Percentiles rank a stretch among this genome's conserved stretches.
These are phyloP conservation scores for Bombus difficillimus DNA, from an alignment of 1,140 invertebrate genomes.

Conservation along the genomic window DNA sequence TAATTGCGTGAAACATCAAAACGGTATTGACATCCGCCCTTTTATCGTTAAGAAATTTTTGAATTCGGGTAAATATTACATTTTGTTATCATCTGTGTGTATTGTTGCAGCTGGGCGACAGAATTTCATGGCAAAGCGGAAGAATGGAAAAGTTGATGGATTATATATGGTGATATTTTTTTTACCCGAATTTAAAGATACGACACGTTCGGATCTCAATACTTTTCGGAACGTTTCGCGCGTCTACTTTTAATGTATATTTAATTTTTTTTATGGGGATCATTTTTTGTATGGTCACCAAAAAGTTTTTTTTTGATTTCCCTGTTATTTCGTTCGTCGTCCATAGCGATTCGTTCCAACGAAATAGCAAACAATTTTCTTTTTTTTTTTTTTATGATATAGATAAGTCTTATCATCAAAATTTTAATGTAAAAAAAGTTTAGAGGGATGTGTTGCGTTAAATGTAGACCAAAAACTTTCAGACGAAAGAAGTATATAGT, in stretches of 20 bases:
- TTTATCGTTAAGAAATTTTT: background rate
- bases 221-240: background rate
- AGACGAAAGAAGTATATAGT: constrained; percentile 3
- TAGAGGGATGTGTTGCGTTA: constrained; percentile 18
- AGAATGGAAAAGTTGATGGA: background rate
- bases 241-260: constrained; percentile 12
- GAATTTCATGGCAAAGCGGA: background rate
- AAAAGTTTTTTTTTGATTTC: background rate
- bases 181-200: constrained; percentile 25
- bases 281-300: background rate
- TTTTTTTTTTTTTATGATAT: background rate
- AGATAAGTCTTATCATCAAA: constrained; percentile 11
- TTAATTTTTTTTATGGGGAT: background rate
- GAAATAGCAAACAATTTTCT: background rate
- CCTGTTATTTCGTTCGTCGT: background rate
- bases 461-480: constrained; percentile 45
- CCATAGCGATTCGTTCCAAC: background rate
- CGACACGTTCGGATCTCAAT: background rate
- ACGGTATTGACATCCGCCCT: background rate
- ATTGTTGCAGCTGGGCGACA: background rate
- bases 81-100: background rate
- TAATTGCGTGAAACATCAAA: constrained; percentile 16
- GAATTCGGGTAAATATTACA: constrained; percentile 1
- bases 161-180: background rate
- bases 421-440: background rate